A percentile compares a stretch with the other conserved stretches of the same genome.
Evolutionary conservation across 2,888 invertebrate genomes (phyloP).

Genomic region (Clivina fossor): DNA sequence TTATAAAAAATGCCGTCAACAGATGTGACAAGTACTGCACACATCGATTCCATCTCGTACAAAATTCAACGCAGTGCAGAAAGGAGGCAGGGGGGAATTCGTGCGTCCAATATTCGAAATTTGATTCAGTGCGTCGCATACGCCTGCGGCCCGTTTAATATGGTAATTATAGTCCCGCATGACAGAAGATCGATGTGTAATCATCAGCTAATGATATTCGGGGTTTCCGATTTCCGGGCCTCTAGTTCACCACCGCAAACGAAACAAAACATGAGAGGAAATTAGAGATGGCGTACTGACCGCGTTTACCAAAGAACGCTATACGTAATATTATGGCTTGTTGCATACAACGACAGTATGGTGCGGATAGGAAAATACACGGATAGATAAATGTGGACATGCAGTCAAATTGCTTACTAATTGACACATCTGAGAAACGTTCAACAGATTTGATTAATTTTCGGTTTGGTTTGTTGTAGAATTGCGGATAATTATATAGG

Average conservation of each 20-base stretch:
- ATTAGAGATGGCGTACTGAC: conserved; percentile 16
- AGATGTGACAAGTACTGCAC: conserved; percentile 26
- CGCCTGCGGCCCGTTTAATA: conserved; percentile 28
- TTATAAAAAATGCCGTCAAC: conserved; percentile 21
- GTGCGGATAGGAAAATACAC: neutral
- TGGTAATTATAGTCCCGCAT: conserved; percentile 31
- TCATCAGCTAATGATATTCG: conserved; percentile 35
- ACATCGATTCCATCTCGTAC: no score
- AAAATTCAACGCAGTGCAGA: neutral
- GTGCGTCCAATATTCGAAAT: conserved; percentile 19
- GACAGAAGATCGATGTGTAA: conserved; percentile 35
- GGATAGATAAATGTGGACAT: neutral
- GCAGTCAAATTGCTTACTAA: conserved; percentile 19
- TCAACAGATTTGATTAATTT: conserved; percentile 21
- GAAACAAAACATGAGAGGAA: conserved; percentile 35
- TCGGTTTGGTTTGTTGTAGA: no score
- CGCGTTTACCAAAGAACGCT: neutral
- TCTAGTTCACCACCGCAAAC: no score
- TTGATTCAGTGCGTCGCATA: conserved; percentile 17
- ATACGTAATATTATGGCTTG: neutral
- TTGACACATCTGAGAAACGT: conserved; percentile 23
- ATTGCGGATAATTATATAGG: no score
- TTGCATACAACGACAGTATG: neutral
- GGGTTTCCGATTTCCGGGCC: conserved; percentile 34
- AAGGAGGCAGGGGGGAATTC: neutral